phyloP scores from a whole-genome alignment of 1,140 invertebrate genomes.

The Brachionus asplanchnoidis region DNA sequence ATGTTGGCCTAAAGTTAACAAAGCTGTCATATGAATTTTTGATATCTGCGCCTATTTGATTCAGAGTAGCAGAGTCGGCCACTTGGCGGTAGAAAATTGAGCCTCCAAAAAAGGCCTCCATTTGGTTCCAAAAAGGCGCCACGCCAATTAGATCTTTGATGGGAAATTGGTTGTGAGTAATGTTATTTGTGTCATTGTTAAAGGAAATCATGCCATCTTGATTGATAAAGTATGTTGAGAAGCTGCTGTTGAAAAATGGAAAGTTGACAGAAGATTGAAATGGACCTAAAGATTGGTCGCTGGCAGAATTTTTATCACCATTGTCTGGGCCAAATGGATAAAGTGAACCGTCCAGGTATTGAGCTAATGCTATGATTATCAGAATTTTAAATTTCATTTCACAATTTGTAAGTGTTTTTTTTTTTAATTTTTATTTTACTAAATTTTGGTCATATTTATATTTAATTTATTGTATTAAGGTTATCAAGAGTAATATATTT shows the following conservation, averaged over 20 bases:
- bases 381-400: background rate
- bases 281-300: background rate
- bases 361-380: background rate
- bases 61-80: background rate
- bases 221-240: background rate
- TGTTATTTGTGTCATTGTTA: background rate
- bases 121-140: background rate
- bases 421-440: background rate
- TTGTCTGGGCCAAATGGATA: background rate
- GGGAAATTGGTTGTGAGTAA: background rate
- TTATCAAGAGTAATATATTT: background rate
- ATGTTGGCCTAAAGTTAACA: background rate
- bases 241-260: background rate
- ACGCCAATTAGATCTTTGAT: background rate
- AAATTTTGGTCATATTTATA: background rate
- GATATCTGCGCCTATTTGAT: background rate
- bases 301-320: background rate
- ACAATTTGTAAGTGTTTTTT: background rate
- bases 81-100: background rate
- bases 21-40: background rate
- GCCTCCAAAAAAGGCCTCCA: background rate
- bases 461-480: background rate
- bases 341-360: background rate
- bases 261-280: background rate
- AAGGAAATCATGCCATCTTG: background rate